A percentile compares a stretch with the other conserved stretches of the same genome.
Conservation (phyloP, 1,140 invertebrate genomes). For the Eulimnadia texana region DNA sequence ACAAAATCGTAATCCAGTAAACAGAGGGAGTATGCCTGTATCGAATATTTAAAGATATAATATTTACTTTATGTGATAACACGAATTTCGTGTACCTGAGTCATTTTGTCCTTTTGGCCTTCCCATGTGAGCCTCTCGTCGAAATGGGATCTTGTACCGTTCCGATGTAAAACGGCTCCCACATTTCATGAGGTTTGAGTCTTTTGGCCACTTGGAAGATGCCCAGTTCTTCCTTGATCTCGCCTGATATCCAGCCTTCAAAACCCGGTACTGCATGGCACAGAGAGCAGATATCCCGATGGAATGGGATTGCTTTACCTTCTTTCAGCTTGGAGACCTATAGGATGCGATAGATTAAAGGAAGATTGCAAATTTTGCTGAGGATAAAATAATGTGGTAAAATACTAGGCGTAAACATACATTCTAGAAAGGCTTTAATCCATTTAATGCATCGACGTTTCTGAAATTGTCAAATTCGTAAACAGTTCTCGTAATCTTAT, state of each 20-base stretch:
- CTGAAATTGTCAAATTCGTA: too few species aligned
- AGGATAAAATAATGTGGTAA: too few species aligned
- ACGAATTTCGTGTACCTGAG: slow-evolving; percentile 46
- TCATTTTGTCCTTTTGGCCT: slow-evolving; percentile 70
- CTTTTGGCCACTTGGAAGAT: slow-evolving; percentile 74
- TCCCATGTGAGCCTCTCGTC: slow-evolving; percentile 66
- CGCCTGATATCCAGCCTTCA: slow-evolving; percentile 57
- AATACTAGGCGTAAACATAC: too few species aligned
- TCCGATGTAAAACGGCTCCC: slow-evolving; percentile 76
- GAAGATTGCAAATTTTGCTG: too few species aligned
- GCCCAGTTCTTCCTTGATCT: slow-evolving; percentile 48
- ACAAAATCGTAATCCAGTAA: slow-evolving; percentile 27
- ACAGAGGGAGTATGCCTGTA: slow-evolving; percentile 19
- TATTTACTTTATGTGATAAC: not conserved
- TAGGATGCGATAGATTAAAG: too few species aligned
- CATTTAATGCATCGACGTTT: too few species aligned
- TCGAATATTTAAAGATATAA: slow-evolving; percentile 2
- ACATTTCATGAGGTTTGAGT: slow-evolving; percentile 58
- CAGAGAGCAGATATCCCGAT: slow-evolving; percentile 70
- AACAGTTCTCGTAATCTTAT: too few species aligned
- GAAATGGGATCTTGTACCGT: slow-evolving; percentile 62
- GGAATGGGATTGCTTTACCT: slow-evolving; percentile 74
- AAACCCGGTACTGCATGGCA: slow-evolving; percentile 77
- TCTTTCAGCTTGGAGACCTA: slow-evolving; percentile 55
- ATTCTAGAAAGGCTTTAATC: too few species aligned